Evolutionary conservation across 2,888 invertebrate genomes (phyloP), one percentile per base, ranked within the genome.

Genomic region (Aspidapion aeneum): DNA sequence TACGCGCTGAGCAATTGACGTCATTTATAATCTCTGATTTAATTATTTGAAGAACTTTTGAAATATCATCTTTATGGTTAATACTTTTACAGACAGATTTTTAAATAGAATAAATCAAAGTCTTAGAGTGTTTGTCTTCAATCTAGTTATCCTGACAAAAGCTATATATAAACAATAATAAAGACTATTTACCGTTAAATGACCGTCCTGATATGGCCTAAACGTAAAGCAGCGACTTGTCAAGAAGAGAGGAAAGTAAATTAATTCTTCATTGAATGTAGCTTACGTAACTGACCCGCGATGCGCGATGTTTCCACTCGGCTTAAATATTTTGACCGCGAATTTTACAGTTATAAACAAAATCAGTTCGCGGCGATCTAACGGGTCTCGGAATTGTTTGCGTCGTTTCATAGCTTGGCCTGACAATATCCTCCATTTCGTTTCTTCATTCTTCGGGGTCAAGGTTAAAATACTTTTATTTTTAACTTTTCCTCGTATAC

Each of bases 391-490:
- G 61, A 63, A 60, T 7, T 64, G 64, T 60, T 66, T 66, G 64
- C 60, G 70, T 70, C 65, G 54, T 22, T 63, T 58, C 58, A 58
- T 67, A 68, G 71, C 71, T 72, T 72, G 73, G 72, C 71, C 72
- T 72, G 73, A 72, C 63, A 62, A 73, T 73, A 73, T 69, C 69
- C 70, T 71, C 72, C 74, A 73, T 72, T 73, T 73, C 73, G 70
- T 70, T 72, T 72, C 71, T 68, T 69, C 68, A 69, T 69, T 70
- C 72, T 70, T 70, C 66, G 71, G 70, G 72, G 72, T 73, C 73
- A 73, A 73, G 73, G 72, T 72, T 68, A 74, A 74, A 70, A 72
- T 74, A 75, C 75, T 75, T 74, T 75, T 75, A 74, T 74, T 74
- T 74, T 74, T 74, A 74, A 74, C 73, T 74, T 73, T 73, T 73